Conservation (phyloP, 2,113 vertebrate species). For the Thermophis baileyi region DNA sequence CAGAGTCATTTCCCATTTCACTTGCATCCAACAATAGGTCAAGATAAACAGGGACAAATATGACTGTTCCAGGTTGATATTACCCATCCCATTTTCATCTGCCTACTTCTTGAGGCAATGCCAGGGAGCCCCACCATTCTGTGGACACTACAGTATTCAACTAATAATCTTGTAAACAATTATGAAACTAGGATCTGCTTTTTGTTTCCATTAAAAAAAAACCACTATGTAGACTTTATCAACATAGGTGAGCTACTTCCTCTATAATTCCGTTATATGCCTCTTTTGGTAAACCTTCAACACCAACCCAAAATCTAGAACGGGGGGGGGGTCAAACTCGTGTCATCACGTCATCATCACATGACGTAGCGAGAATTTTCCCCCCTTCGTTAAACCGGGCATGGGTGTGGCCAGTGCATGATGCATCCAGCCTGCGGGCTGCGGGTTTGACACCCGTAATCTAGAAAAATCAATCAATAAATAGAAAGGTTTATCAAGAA, state of each 20-base stretch:
- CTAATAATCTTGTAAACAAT: background rate
- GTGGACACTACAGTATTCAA: background rate
- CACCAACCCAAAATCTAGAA: constrained; percentile 14
- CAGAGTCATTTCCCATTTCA: background rate
- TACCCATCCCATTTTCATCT: background rate
- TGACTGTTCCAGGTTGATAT: background rate
- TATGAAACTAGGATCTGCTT: background rate
- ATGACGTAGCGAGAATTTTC: no score
- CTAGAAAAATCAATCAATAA: background rate
- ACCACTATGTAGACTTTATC: background rate
- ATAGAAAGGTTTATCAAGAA: constrained; percentile 25
- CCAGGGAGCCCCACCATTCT: background rate
- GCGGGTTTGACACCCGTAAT: no score
- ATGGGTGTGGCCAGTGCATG: no score
- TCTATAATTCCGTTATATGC: background rate
- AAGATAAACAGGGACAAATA: background rate
- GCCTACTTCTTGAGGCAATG: background rate
- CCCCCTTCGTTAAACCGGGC: no score
- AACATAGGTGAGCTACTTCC: background rate
- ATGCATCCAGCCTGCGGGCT: no score
- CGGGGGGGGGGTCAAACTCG: no score
- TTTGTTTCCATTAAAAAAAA: background rate
- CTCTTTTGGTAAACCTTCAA: background rate
- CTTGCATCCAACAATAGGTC: background rate
- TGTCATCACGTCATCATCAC: no score